Base-by-base conservation (phyloP, 2,888 invertebrate genomes). In the Noctuana brunneofusca region DNA sequence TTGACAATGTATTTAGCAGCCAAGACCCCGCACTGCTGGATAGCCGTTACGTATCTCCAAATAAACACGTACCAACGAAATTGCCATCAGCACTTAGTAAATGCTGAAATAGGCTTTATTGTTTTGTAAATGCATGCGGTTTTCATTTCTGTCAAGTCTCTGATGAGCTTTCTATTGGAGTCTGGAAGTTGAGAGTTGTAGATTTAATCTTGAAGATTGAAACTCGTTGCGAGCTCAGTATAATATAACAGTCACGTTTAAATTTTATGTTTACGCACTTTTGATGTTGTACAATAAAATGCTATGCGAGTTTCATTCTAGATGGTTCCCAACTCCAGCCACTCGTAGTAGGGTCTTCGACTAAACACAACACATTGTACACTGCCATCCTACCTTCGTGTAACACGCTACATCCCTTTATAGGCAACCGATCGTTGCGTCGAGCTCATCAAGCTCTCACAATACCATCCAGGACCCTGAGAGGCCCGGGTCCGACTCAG, bases 351-450 rank as follows among this genome's bases (percentile, higher is more conserved):
- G 60, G 52, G 35, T 58, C 27, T 38, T 48, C 30, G 20, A 22
- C 41, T 43, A 43, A 43, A 58, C 55, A 66, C 66, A 46, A 63
- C 30, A 68, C 68, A 70, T 65, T 49, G 24, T 48, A 64, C 65
- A 65, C n/a, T 49, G 3, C 27, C 49, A 49, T 49, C 55, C 50
- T 74, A 72, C 68, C 76, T 71, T 67, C 75, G 75, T 86, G 72
- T 89, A 89, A 49, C 48, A 89, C 83, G 74, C 72, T 72, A 75
- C 84, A 83, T 88, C 85, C 83, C 84, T 87, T 89, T 89, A 75
- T 89, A 91, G 90, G 89, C 90, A 82, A 86, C 83, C 88, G 83
- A 89, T 88, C 87, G 85, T 89, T 87, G 86, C 84, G 76, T 86
- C 90, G 84, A 84, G 89, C 76, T 86, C 88, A 79, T 86, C 89